A percentile compares a stretch with the other conserved stretches of the same genome.
Conservation (phyloP, 2,797 vertebrate species). For the Psittacula derbiana region DNA sequence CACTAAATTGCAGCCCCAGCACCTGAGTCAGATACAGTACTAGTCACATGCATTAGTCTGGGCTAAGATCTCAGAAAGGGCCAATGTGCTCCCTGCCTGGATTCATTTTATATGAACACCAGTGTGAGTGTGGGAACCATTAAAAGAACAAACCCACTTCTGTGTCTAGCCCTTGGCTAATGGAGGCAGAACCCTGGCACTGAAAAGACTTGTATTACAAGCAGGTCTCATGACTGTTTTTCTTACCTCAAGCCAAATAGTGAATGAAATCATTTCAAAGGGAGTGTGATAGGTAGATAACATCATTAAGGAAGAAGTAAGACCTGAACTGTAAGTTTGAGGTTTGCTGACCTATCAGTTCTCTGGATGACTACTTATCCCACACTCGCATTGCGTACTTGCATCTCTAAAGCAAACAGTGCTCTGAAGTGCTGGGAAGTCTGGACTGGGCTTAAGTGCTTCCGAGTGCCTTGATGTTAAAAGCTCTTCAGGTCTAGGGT, state of each 20-base stretch:
- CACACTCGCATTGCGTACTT: rapidly evolving
- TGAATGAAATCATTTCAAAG: not conserved
- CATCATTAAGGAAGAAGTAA: not conserved
- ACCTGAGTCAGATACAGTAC: rapidly evolving
- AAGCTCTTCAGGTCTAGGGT: not conserved
- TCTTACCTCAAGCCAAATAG: not conserved
- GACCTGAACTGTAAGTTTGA: not conserved
- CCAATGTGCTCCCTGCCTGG: rapidly evolving
- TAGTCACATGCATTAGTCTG: rapidly evolving
- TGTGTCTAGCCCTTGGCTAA: not conserved
- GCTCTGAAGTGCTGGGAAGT: not conserved
- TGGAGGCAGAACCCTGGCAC: not conserved
- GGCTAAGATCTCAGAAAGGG: not conserved
- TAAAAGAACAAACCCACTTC: not conserved
- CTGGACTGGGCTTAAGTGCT: not conserved
- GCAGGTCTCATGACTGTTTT: not conserved
- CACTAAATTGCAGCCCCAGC: not conserved
- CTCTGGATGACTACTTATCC: not conserved
- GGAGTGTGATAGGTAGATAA: not conserved
- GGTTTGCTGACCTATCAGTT: not conserved
- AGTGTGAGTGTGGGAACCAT: not conserved
- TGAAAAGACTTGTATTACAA: not conserved
- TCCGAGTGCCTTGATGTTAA: not conserved
- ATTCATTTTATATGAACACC: not conserved
- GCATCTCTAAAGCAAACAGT: not conserved